Percentiles rank a stretch among this genome's conserved stretches.
Evolutionary conservation across 2,113 vertebrate species (phyloP).

Genomic region (Galeopterus variegatus): DNA sequence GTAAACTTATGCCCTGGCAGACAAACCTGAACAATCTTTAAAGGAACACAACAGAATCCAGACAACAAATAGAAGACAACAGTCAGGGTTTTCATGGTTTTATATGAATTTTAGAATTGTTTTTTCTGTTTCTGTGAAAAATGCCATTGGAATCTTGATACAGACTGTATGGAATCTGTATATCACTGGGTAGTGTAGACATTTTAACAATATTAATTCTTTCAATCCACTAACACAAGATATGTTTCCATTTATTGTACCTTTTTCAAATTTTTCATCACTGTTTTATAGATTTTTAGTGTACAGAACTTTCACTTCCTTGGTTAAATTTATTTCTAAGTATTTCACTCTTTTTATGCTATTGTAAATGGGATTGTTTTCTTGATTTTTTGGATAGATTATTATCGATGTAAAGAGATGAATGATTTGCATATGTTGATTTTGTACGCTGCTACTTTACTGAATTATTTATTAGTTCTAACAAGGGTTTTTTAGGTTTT

Average conservation of each 20-base stretch:
- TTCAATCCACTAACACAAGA: not conserved
- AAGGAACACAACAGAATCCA: not conserved
- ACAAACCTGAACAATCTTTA: conserved; percentile 8
- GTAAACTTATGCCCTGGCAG: not conserved
- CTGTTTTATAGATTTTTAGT: not conserved
- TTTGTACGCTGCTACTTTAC: not conserved
- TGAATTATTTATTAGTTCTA: not conserved
- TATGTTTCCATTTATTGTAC: not conserved
- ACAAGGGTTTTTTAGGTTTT: not conserved
- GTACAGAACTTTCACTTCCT: not conserved
- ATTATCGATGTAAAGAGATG: not conserved
- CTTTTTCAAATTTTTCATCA: not conserved
- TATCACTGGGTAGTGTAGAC: not conserved
- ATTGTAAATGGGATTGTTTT: not conserved
- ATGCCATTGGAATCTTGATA: not conserved
- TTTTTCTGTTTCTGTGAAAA: not conserved
- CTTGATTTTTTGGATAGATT: not conserved
- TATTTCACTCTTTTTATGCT: not conserved
- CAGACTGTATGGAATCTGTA: not conserved
- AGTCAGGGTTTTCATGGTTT: not conserved
- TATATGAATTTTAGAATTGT: not conserved
- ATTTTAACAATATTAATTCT: not conserved
- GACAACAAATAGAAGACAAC: not conserved
- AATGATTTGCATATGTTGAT: not conserved
- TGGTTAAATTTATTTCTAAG: not conserved